phyloP scores from a whole-genome alignment of 2,797 vertebrate genomes.

The Enteromius afrohamiltoni region DNA sequence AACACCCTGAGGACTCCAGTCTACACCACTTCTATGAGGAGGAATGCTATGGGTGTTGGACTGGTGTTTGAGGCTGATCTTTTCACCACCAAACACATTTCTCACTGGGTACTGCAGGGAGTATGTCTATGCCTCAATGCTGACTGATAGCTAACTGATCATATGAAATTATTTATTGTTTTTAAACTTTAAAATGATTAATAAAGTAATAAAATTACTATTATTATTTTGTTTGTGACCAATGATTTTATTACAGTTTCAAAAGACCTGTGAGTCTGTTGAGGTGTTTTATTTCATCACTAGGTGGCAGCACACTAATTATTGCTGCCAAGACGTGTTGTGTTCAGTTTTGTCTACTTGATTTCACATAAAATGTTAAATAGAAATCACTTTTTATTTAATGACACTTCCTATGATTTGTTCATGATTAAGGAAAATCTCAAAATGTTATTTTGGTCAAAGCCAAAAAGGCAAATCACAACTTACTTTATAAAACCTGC shows the following conservation, averaged over 20 bases:
- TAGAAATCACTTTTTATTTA: not conserved
- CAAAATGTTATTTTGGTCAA: not conserved
- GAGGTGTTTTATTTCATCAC: not conserved
- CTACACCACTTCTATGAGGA: slow-evolving; percentile 91
- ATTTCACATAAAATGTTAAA: not conserved
- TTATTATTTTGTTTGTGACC: slow-evolving; percentile 9
- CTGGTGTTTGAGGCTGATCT: slow-evolving; percentile 95
- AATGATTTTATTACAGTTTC: not conserved
- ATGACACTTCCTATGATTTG: not conserved
- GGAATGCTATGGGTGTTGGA: slow-evolving; percentile 91
- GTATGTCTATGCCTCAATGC: slow-evolving; percentile 90
- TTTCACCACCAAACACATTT: slow-evolving; percentile 84
- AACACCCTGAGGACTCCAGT: slow-evolving; percentile 92
- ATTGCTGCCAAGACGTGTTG: not conserved
- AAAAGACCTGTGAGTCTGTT: not conserved
- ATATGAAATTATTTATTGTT: not conserved
- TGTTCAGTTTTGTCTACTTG: not conserved
- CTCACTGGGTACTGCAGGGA: slow-evolving; percentile 93
- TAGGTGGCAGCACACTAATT: slow-evolving; percentile 9
- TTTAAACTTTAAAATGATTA: not conserved
- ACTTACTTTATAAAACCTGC: not conserved
- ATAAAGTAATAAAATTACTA: not conserved
- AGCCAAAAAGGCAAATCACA: not conserved
- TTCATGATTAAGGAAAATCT: not conserved
- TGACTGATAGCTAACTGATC: slow-evolving; percentile 69